These are phyloP conservation scores for Melinopterus prodromus DNA, from an alignment of 2,888 invertebrate genomes.

Conservation along the genomic window DNA sequence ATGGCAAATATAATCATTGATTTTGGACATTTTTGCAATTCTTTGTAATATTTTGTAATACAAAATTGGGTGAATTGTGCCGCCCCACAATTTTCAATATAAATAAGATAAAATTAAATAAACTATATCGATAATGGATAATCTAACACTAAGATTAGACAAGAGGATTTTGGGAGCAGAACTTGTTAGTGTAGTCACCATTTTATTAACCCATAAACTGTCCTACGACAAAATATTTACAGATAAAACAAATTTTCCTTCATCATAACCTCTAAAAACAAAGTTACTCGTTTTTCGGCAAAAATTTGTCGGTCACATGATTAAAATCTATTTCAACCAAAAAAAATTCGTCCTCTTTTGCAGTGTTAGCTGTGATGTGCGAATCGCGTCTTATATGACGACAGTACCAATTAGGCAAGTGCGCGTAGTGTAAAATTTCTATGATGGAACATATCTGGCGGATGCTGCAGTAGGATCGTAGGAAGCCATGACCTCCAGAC, in stretches of 20 bases:
- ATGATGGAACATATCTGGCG: neutral
- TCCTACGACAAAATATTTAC: too few species aligned
- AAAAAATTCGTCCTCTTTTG: neutral
- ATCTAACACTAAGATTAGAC: too few species aligned
- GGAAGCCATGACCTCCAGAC: constrained; percentile 67
- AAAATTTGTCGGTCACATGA: neutral
- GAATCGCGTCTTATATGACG: neutral
- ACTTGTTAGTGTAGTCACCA: too few species aligned
- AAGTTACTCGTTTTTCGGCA: neutral
- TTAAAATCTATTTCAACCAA: neutral
- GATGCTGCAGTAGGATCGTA: constrained; percentile 7
- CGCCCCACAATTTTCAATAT: too few species aligned
- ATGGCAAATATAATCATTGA: too few species aligned
- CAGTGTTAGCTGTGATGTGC: constrained; percentile 12
- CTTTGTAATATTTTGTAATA: too few species aligned
- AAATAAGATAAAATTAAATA: too few species aligned
- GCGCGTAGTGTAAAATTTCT: neutral
- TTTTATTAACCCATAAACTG: too few species aligned
- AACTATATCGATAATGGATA: too few species aligned
- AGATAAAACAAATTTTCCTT: neutral
- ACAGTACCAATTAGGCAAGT: neutral
- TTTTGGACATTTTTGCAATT: too few species aligned
- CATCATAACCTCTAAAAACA: neutral
- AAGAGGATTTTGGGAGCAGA: too few species aligned
- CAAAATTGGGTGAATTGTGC: too few species aligned